Evolutionary conservation across 2,888 invertebrate genomes (phyloP).

Genomic region (Andrena fulva): DNA sequence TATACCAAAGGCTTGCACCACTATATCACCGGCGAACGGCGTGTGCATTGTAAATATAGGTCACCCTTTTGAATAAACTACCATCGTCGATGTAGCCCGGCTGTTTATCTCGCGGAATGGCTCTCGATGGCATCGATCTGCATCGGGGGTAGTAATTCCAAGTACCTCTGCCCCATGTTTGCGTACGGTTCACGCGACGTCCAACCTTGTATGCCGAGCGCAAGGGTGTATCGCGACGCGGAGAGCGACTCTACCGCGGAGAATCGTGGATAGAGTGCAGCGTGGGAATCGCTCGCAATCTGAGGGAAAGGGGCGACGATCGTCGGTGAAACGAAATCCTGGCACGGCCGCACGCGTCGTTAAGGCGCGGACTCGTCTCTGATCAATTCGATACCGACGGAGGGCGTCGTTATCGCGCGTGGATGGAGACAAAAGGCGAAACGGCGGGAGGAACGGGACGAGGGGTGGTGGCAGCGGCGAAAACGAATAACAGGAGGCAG

Average conservation of each 20-base stretch:
- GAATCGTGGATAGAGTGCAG: neutral
- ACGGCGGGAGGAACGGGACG: conserved; percentile 38
- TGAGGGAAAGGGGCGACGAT: conserved; percentile 33
- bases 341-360: conserved; percentile 51
- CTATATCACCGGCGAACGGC: neutral
- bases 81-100: neutral
- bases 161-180: neutral
- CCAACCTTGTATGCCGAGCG: neutral
- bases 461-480: conserved; percentile 24
- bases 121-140: neutral
- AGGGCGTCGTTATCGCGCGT: conserved; percentile 65
- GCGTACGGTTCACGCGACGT: neutral
- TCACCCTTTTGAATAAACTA: conserved; percentile 28
- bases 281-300: conserved; percentile 38
- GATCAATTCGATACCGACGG: conserved; percentile 60
- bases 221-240: neutral
- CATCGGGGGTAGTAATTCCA: neutral
- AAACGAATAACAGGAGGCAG: conserved; percentile 34
- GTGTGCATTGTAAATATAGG: conserved; percentile 33
- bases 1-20: conserved; percentile 52
- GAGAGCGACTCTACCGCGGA: neutral
- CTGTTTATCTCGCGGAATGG: neutral
- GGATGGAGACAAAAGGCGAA: conserved; percentile 55
- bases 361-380: conserved; percentile 55
- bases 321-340: conserved; percentile 31